Conservation (phyloP, 2,888 invertebrate species). For the Drosophila mayaguana region DNA sequence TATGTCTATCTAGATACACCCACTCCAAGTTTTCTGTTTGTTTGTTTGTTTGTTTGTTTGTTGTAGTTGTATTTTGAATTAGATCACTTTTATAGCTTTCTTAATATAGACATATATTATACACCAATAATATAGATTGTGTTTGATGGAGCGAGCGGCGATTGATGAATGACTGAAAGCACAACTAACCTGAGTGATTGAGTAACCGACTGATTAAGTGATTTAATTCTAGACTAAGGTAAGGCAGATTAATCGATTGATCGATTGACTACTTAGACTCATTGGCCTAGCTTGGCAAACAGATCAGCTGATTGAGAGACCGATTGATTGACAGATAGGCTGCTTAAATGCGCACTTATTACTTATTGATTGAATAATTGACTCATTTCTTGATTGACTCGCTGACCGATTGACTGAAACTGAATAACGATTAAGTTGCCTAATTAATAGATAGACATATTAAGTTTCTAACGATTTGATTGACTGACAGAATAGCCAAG, state of each 20-base stretch:
- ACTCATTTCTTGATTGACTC: background rate
- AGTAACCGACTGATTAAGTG: background rate
- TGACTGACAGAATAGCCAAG: no score
- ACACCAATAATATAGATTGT: background rate
- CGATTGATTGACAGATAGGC: no score
- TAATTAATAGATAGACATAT: background rate
- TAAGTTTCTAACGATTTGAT: background rate
- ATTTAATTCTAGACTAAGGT: no score
- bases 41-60: background rate
- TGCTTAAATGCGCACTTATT: no score
- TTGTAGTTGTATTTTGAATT: background rate
- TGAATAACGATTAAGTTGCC: background rate
- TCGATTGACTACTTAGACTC: background rate
- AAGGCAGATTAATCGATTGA: background rate
- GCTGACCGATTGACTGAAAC: background rate
- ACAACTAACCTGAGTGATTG: no score
- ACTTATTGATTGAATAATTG: no score
- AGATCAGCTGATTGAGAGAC: no score
- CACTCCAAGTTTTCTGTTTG: background rate
- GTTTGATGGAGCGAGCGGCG: background rate
- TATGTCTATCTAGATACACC: background rate
- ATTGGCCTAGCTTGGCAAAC: no score
- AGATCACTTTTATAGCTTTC: slow-evolving; percentile 6
- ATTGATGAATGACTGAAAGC: background rate
- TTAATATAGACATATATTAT: background rate